Percentiles rank a stretch among this genome's conserved stretches.
phyloP scores from a whole-genome alignment of 2,888 invertebrate species.

The Silvanus unidentatus region DNA sequence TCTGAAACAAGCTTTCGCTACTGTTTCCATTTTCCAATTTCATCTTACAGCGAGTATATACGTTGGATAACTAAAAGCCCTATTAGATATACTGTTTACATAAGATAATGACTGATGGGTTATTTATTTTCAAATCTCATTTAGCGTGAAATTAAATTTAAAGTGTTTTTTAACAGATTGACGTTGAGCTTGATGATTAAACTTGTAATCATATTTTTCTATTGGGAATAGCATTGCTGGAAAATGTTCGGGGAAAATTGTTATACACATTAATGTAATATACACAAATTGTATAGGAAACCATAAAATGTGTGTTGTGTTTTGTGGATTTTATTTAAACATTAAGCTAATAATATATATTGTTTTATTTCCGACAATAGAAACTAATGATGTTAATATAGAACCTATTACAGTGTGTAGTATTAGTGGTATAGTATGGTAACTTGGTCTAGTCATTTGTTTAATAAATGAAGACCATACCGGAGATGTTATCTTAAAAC shows the following conservation, averaged over 20 bases:
- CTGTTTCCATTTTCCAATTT: not conserved
- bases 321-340: constrained; percentile 16
- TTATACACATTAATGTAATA: too few species aligned
- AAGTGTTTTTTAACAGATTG: constrained; percentile 3
- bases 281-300: too few species aligned
- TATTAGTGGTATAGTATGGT: constrained; percentile 21
- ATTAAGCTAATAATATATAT: constrained; percentile 13
- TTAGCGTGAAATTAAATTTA: constrained; percentile 15
- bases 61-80: not conserved
- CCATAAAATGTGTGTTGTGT: too few species aligned
- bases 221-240: too few species aligned
- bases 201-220: too few species aligned
- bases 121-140: constrained; percentile 17
- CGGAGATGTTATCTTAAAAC: constrained; percentile 28
- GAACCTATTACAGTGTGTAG: constrained; percentile 30
- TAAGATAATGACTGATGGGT: constrained; percentile 16
- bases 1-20: not conserved
- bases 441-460: constrained; percentile 27
- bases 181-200: too few species aligned
- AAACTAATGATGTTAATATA: constrained; percentile 33
- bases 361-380: constrained; percentile 33
- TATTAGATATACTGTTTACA: constrained; percentile 6
- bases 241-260: too few species aligned
- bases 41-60: too few species aligned
- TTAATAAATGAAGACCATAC: constrained; percentile 17